Evolutionary conservation across 1,140 invertebrate species (phyloP).

Genomic region (Diorhabda elongata): DNA sequence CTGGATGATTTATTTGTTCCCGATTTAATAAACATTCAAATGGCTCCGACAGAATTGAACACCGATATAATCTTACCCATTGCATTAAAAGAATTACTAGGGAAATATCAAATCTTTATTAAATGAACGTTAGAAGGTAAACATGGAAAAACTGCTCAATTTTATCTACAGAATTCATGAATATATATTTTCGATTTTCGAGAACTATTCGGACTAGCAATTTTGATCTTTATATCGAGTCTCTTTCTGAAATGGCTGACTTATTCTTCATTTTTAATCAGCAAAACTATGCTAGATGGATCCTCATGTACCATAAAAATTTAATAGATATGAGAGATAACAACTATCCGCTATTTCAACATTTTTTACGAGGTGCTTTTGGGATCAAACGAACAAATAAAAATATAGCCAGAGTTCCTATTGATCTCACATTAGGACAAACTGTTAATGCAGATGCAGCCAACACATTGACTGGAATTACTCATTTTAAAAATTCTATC

Average conservation of each 20-base stretch:
- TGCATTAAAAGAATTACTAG: too few relatives aligned
- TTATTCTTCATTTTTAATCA: constrained; percentile 25
- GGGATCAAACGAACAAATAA: too few relatives aligned
- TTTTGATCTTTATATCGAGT: constrained; percentile 27
- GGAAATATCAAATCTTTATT: constrained; percentile 24
- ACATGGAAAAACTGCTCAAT: constrained; percentile 27
- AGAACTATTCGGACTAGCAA: constrained; percentile 26
- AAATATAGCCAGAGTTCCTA: not conserved
- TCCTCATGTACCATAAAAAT: constrained; percentile 20
- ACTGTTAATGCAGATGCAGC: constrained; percentile 42
- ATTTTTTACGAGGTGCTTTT: constrained; percentile 20
- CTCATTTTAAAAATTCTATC: constrained; percentile 31
- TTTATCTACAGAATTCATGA: constrained; percentile 24
- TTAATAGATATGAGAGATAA: constrained; percentile 14
- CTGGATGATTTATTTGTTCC: too few relatives aligned
- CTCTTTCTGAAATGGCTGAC: constrained; percentile 18
- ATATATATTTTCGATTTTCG: constrained; percentile 24
- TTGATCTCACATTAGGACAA: constrained; percentile 37
- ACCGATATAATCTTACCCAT: too few relatives aligned
- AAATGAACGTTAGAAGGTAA: constrained; percentile 26
- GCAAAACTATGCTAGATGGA: constrained; percentile 20
- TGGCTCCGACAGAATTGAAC: too few relatives aligned
- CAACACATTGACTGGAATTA: constrained; percentile 33
- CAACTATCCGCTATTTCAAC: constrained; percentile 13
- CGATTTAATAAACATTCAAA: too few relatives aligned